Evolutionary conservation across 2,797 vertebrate genomes (phyloP), one percentile per base, ranked within the genome.

Genomic region (Ibycter americanus): DNA sequence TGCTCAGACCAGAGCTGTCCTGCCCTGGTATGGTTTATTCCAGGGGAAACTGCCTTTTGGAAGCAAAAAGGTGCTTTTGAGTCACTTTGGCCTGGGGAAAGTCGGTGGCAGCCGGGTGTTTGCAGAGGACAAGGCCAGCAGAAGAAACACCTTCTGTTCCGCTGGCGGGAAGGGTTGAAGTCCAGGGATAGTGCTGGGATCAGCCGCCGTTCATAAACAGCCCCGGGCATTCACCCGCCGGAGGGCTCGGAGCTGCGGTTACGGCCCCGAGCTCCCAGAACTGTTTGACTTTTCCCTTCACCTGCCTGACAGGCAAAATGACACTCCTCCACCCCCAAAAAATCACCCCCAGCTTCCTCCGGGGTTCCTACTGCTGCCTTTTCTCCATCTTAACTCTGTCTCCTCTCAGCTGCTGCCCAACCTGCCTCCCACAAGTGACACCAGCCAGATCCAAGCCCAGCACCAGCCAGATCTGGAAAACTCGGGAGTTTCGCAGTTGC

Each of bases 91-190:
- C 76, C 80, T 0, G 7, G 32, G n/a, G 74, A 15, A 25, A 58
- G 56, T 62, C 6, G 15, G 46, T 38, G 84, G 51, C 76, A n/a
- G n/a, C 15, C 4, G 67, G 76, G 3, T 93, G 85, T 90, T 87
- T 65, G 94, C 88, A 90, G 91, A 78, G 96, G 94, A 72, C 93
- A 95, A 97, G 95, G 96, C 81, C 71, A 0, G 4, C 34, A 3
- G 51, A 55, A 94, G 23, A 76, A 93, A 97, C 96, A 96, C 87
- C 96, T 96, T 95, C 91, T 93, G 92, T 94, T 95, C 97, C 92
- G 89, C 95, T 96, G 96, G 77, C 85, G 2, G 46, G 4, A 5
- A 20, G 83, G 97, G 89, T 15, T 63, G 63, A 96, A 96, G 97
- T 96, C 97, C 96, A 97, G 85, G 74, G 89, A 36, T 63, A 63